Percentiles rank a stretch among this genome's conserved stretches.
These are phyloP conservation scores for Pseudolycoriella hygida DNA, from an alignment of 2,888 invertebrate genomes.

Conservation along the genomic window DNA sequence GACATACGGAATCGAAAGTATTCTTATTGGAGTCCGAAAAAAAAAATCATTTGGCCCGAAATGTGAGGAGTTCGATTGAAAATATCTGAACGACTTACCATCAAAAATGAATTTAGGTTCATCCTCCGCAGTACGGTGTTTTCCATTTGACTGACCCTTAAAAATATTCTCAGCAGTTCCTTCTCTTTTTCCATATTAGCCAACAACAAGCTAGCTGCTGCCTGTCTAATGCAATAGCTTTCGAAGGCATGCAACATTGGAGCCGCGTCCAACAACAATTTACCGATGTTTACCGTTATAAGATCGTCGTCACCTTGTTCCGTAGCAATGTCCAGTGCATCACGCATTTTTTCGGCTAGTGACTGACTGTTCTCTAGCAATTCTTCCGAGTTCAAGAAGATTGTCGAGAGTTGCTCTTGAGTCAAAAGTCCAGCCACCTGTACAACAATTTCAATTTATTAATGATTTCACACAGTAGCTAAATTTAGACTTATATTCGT, in stretches of 20 bases:
- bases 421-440: constrained; percentile 64
- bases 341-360: constrained; percentile 69
- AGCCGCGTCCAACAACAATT: constrained; percentile 75
- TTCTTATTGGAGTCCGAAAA: no score
- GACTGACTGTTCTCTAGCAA: constrained; percentile 73
- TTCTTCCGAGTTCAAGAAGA: constrained; percentile 88
- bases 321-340: constrained; percentile 70
- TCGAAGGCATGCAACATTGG: constrained; percentile 91
- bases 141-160: constrained; percentile 93
- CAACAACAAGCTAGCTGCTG: constrained; percentile 68
- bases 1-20: no score
- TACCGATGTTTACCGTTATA: constrained; percentile 76
- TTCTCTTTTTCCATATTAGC: constrained; percentile 89
- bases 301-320: constrained; percentile 71
- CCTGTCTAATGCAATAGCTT: constrained; percentile 87
- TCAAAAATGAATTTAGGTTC: constrained; percentile 94
- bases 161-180: constrained; percentile 80
- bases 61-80: no score
- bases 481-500: no score
- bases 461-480: no score
- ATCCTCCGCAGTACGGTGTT: constrained; percentile 81
- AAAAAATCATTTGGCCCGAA: no score
- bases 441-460: no score
- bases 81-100: constrained; percentile 40
- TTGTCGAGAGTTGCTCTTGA: constrained; percentile 78